A percentile compares a stretch with the other conserved stretches of the same genome.
Conservation (phyloP, 2,113 vertebrate genomes). For the Tyto alba region DNA sequence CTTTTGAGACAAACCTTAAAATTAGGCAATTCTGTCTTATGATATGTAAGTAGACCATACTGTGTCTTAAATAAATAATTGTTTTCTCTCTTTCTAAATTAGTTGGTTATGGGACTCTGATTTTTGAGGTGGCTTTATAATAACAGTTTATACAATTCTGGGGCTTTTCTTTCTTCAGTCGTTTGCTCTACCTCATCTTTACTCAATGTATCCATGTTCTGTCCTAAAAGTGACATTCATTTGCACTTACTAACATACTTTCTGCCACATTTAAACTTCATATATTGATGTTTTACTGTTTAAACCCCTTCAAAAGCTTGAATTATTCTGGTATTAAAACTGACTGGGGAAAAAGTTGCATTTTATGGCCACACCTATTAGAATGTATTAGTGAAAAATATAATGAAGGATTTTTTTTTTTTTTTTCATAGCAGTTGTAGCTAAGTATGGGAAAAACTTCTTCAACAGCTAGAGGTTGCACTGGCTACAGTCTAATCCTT, state of each 20-base stretch:
- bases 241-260: constrained; percentile 65
- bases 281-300: neutral
- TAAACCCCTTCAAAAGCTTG: neutral
- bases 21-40: constrained; percentile 71
- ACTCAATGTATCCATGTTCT: constrained; percentile 61
- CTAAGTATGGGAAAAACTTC: neutral
- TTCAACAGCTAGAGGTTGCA: neutral
- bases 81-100: constrained; percentile 70
- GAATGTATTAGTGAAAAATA: neutral
- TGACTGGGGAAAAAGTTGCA: neutral
- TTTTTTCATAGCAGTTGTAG: neutral
- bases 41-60: constrained; percentile 74
- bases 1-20: constrained; percentile 67
- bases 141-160: neutral
- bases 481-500: neutral
- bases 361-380: neutral
- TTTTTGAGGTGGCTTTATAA: constrained; percentile 55
- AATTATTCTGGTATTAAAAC: constrained; percentile 2
- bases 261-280: constrained; percentile 19
- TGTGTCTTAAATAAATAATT: constrained; percentile 74
- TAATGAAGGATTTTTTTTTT: neutral
- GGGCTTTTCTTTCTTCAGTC: constrained; percentile 1
- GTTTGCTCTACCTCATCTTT: constrained; percentile 51
- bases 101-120: constrained; percentile 67
- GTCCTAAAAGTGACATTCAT: constrained; percentile 60